These are phyloP conservation scores for Murina feae DNA, from an alignment of 2,113 vertebrate species.

Conservation along the genomic window DNA sequence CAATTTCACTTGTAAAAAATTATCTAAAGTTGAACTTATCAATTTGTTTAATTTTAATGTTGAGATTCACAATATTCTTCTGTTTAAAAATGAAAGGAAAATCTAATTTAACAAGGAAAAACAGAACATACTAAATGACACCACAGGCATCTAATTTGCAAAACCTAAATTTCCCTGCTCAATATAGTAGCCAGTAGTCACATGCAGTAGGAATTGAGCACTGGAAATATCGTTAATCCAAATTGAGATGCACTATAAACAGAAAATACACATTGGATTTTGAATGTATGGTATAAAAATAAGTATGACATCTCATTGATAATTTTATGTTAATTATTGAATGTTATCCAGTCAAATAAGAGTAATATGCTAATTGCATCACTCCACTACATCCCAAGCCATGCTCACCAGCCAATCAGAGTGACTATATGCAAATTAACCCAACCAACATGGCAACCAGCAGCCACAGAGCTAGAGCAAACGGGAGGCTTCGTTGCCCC, in stretches of 20 bases:
- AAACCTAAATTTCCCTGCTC: background rate
- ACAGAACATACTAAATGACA: background rate
- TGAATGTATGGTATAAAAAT: background rate
- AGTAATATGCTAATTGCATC: no score
- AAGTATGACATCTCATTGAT: background rate
- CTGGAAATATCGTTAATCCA: background rate
- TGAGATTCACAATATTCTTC: background rate
- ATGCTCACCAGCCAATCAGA: no score
- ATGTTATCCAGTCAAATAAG: no score
- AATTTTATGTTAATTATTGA: slow-evolving; percentile 1
- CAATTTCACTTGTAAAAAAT: slow-evolving; percentile 2
- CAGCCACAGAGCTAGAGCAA: no score
- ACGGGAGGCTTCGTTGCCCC: no score
- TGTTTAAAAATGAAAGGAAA: slow-evolving; percentile 14
- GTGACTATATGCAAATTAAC: no score
- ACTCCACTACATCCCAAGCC: no score
- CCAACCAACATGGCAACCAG: no score
- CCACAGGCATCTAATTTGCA: background rate
- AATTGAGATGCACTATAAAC: background rate
- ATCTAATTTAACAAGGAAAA: background rate
- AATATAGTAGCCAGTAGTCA: background rate
- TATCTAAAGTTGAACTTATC: background rate
- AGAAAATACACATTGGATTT: background rate
- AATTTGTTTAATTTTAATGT: slow-evolving; percentile 7
- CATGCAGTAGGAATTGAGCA: background rate